These are phyloP conservation scores for Butorides virescens DNA, from an alignment of 2,113 vertebrate genomes.

Conservation along the genomic window DNA sequence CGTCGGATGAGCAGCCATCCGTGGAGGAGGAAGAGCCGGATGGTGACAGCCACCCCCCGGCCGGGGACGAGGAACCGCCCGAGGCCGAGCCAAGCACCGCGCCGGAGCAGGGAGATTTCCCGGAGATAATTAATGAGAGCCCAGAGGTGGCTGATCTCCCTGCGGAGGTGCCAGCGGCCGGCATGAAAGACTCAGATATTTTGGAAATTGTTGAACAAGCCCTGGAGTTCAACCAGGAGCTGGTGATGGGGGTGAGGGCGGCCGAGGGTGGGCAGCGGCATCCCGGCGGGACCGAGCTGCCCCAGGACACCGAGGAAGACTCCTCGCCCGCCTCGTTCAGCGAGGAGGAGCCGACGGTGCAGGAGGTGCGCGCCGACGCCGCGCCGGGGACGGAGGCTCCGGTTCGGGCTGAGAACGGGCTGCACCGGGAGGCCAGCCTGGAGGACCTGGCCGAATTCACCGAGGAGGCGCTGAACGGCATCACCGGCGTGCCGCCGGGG, in stretches of 20 bases:
- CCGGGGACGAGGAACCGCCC: rapidly evolving
- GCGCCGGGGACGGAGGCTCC: background rate
- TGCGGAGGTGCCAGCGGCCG: rapidly evolving
- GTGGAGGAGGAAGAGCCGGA: background rate
- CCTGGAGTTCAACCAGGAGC: constrained; percentile 61
- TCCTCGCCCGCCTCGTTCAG: background rate
- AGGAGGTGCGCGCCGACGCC: rapidly evolving
- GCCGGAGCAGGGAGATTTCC: background rate
- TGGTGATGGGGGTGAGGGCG: background rate
- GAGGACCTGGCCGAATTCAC: constrained; percentile 19
- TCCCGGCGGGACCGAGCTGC: background rate
- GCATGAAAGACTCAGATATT: background rate
- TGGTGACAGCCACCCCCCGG: rapidly evolving
- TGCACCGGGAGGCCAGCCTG: background rate
- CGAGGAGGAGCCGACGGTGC: background rate
- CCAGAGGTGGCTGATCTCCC: background rate
- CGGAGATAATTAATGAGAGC: rapidly evolving
- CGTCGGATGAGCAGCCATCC: rapidly evolving
- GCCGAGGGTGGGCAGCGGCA: background rate
- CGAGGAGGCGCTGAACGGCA: background rate
- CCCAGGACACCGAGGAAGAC: rapidly evolving
- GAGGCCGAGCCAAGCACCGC: rapidly evolving
- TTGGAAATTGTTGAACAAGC: constrained; percentile 58
- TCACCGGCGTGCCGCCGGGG: rapidly evolving
- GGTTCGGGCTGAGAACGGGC: background rate